phyloP scores from a whole-genome alignment of 2,888 invertebrate species.

The Drosophila kokeensis region DNA sequence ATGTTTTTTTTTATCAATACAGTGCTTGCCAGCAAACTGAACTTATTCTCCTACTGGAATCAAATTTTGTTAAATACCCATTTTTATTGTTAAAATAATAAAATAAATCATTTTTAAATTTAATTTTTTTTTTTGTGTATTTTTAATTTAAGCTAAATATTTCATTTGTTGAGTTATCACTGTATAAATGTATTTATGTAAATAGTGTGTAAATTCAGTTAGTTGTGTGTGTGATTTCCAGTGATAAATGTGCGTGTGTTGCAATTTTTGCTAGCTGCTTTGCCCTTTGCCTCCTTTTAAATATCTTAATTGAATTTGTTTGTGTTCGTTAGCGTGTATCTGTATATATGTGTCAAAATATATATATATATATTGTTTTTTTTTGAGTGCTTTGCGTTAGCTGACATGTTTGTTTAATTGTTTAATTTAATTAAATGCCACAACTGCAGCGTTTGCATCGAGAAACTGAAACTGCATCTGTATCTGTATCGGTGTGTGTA shows the following conservation, averaged over 20 bases:
- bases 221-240: slow-evolving; percentile 24
- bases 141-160: too few species aligned
- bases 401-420: slow-evolving; percentile 79
- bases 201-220: neutral
- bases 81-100: neutral
- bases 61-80: neutral
- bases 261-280: slow-evolving; percentile 54
- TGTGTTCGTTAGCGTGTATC: slow-evolving; percentile 30
- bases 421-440: slow-evolving; percentile 82
- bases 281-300: slow-evolving; percentile 51
- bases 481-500: slow-evolving; percentile 1
- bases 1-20: neutral
- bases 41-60: neutral
- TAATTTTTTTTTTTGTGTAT: neutral
- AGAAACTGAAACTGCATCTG: slow-evolving; percentile 24
- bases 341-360: neutral
- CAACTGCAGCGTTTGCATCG: slow-evolving; percentile 64
- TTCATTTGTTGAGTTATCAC: neutral
- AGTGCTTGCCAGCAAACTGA: neutral
- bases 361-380: neutral
- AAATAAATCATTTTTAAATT: too few species aligned
- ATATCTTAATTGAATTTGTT: slow-evolving; percentile 78
- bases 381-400: slow-evolving; percentile 27
- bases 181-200: slow-evolving; percentile 9
- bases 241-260: slow-evolving; percentile 71